A percentile compares a stretch with the other conserved stretches of the same genome.
phyloP scores from a whole-genome alignment of 2,113 vertebrate species.

The Equus przewalskii region DNA sequence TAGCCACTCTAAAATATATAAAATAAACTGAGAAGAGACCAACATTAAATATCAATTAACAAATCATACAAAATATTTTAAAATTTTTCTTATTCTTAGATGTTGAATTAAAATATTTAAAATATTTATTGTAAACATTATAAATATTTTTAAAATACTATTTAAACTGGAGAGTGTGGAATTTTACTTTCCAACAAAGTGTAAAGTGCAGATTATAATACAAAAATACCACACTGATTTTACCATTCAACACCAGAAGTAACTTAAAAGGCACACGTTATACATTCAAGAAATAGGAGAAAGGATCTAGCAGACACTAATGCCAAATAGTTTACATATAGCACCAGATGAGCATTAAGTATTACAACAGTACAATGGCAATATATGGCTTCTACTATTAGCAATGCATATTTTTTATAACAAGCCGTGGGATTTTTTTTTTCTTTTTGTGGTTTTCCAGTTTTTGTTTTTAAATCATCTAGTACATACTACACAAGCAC shows the following conservation, averaged over 20 bases:
- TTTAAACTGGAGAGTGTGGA: constrained; percentile 82
- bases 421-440: constrained; percentile 58
- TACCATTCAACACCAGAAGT: constrained; percentile 88
- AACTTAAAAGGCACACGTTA: constrained; percentile 93
- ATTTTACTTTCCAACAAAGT: constrained; percentile 86
- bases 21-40: constrained; percentile 74
- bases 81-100: constrained; percentile 80
- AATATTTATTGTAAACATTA: constrained; percentile 87
- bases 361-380: constrained; percentile 81
- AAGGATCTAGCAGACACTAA: constrained; percentile 79
- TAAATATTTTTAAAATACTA: constrained; percentile 82
- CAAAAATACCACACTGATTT: constrained; percentile 92
- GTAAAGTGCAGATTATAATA: constrained; percentile 94
- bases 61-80: constrained; percentile 88
- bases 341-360: constrained; percentile 84
- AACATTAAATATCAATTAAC: constrained; percentile 73
- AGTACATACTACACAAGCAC: constrained; percentile 67
- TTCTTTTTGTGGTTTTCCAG: constrained; percentile 56
- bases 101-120: constrained; percentile 85
- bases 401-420: constrained; percentile 72
- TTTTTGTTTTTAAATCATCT: constrained; percentile 77
- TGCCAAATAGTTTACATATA: constrained; percentile 83
- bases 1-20: constrained; percentile 76
- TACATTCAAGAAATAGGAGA: constrained; percentile 87
- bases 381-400: constrained; percentile 87